A percentile compares a stretch with the other conserved stretches of the same genome.
phyloP scores from a whole-genome alignment of 2,113 vertebrate species.

The Gallinago media region DNA sequence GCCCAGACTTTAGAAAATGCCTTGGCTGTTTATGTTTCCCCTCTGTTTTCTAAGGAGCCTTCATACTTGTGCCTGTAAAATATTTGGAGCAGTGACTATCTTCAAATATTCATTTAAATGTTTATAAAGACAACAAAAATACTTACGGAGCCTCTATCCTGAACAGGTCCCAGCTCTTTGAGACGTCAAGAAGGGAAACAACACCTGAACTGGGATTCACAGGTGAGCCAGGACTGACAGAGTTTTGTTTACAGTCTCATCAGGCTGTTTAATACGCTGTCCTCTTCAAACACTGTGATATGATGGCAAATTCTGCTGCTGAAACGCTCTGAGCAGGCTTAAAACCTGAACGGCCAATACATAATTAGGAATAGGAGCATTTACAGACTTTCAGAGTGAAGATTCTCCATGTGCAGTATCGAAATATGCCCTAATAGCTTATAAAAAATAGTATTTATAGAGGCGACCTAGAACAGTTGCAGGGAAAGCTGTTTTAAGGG shows the following conservation, averaged over 20 bases:
- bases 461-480: rapidly evolving
- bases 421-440: neutral
- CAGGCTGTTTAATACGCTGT: rapidly evolving
- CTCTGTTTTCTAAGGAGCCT: neutral
- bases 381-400: neutral
- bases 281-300: neutral
- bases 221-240: neutral
- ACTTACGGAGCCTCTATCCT: neutral
- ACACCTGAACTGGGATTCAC: neutral
- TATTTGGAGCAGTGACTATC: neutral
- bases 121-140: neutral
- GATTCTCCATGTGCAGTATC: neutral
- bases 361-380: neutral
- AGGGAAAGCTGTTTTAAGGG: neutral
- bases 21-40: neutral
- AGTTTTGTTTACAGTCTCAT: neutral
- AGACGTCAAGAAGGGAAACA: neutral
- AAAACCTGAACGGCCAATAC: rapidly evolving
- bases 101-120: neutral
- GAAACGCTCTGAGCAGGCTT: neutral
- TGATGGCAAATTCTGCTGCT: rapidly evolving
- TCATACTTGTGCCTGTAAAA: neutral
- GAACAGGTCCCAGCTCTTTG: neutral
- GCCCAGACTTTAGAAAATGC: neutral
- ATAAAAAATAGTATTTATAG: neutral